Percentiles rank a stretch among this genome's conserved stretches.
Evolutionary conservation across 2,797 vertebrate genomes (phyloP).

Genomic region (Acanthopagrus latus): DNA sequence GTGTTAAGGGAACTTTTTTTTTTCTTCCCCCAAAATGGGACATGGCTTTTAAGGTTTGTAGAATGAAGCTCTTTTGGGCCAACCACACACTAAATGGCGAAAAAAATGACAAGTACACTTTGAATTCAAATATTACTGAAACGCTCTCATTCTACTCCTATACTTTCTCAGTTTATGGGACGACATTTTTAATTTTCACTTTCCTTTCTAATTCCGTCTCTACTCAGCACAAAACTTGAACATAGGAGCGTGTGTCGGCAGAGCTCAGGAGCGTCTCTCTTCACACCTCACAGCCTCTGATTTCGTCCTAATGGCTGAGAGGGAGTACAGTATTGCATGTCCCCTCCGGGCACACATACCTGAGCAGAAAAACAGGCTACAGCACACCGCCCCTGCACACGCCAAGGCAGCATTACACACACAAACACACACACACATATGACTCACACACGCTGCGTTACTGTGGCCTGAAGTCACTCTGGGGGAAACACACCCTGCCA

Average conservation of each 20-base stretch:
- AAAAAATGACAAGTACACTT: not conserved
- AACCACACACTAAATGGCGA: not conserved
- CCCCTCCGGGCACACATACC: constrained; percentile 86
- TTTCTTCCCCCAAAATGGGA: too few species aligned
- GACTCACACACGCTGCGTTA: constrained; percentile 59
- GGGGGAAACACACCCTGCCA: constrained; percentile 77
- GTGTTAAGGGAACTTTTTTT: constrained; percentile 12
- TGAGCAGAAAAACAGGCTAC: constrained; percentile 84
- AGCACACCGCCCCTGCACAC: constrained; percentile 81
- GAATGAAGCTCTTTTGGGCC: not conserved
- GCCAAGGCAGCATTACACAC: constrained; percentile 72
- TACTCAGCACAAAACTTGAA: not conserved
- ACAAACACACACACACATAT: constrained; percentile 32
- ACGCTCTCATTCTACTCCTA: too few species aligned
- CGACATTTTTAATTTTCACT: constrained; percentile 22
- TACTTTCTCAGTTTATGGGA: not conserved
- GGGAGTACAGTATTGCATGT: constrained; percentile 77
- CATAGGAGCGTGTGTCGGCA: constrained; percentile 1
- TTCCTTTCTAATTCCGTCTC: constrained; percentile 9
- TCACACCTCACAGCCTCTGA: constrained; percentile 46
- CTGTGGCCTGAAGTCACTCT: constrained; percentile 83
- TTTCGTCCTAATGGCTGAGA: constrained; percentile 65
- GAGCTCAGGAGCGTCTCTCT: constrained; percentile 51
- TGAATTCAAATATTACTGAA: not conserved
- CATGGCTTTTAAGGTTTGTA: not conserved